These are phyloP conservation scores for Clanis bilineata DNA, from an alignment of 2,888 invertebrate species.

Conservation along the genomic window DNA sequence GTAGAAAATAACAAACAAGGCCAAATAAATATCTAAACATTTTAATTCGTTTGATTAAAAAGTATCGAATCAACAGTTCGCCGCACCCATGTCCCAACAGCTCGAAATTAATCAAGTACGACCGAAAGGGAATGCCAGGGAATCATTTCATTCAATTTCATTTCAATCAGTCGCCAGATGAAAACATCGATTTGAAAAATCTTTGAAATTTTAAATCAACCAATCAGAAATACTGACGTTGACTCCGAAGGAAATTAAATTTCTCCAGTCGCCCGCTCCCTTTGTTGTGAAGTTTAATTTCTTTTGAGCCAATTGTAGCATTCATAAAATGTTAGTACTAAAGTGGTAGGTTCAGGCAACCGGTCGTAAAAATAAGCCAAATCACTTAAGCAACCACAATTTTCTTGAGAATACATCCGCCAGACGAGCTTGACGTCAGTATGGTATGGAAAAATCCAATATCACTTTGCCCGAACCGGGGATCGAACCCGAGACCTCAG, in stretches of 20 bases:
- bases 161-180: constrained; percentile 20
- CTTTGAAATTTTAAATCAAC: constrained; percentile 18
- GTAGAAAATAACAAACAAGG: too few species aligned
- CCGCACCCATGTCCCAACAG: background rate
- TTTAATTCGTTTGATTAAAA: background rate
- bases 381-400: too few species aligned
- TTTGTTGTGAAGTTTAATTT: constrained; percentile 12
- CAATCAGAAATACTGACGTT: constrained; percentile 19
- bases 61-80: background rate
- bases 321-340: background rate
- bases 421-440: too few species aligned
- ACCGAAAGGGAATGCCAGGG: constrained; percentile 21
- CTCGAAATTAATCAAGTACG: constrained; percentile 21
- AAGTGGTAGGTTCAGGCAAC: too few species aligned
- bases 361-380: too few species aligned
- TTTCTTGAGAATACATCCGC: too few species aligned
- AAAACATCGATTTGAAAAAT: constrained; percentile 17
- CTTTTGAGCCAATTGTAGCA: constrained; percentile 1
- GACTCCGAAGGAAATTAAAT: constrained; percentile 20
- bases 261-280: constrained; percentile 1
- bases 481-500: too few species aligned
- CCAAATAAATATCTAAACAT: background rate
- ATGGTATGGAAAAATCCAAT: too few species aligned
- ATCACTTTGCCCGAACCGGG: too few species aligned
- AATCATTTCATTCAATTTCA: constrained; percentile 25